phyloP scores from a whole-genome alignment of 2,888 invertebrate genomes.

The Hedya salicella region DNA sequence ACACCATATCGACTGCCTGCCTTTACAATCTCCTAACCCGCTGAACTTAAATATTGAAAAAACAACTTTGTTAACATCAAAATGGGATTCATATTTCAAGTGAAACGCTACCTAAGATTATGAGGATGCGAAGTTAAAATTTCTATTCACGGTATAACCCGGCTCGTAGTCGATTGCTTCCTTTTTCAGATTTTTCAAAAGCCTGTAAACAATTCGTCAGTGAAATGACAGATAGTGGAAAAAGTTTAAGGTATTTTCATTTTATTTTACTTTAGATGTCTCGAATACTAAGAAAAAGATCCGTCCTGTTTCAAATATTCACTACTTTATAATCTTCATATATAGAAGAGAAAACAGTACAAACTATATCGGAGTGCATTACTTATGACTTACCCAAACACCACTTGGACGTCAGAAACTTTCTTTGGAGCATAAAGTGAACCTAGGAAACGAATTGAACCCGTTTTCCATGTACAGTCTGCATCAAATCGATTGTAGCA shows the following conservation, averaged over 20 bases:
- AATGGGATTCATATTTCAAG: not conserved
- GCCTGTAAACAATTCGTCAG: not conserved
- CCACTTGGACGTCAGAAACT: too few relatives aligned
- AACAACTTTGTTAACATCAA: not conserved
- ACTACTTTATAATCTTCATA: too few relatives aligned
- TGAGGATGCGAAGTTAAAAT: not conserved
- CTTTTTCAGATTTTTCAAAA: conserved; percentile 12
- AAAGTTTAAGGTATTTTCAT: too few relatives aligned
- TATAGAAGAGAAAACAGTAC: too few relatives aligned
- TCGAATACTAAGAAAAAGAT: not conserved
- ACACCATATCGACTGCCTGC: not conserved
- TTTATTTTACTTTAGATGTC: not conserved
- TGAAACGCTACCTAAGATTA: not conserved
- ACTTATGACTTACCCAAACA: too few relatives aligned
- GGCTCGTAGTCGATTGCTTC: conserved; percentile 21
- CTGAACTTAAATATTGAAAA: not conserved
- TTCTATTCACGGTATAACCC: conserved; percentile 2
- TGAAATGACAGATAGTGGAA: not conserved
- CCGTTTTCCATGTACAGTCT: too few relatives aligned
- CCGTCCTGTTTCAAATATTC: too few relatives aligned
- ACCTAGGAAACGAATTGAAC: too few relatives aligned
- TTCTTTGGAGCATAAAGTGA: too few relatives aligned
- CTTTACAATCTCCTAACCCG: not conserved
- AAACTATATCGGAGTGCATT: too few relatives aligned
- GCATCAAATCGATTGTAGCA: too few relatives aligned